phyloP scores from a whole-genome alignment of 2,888 invertebrate species.

The Synanthedon formicaeformis region DNA sequence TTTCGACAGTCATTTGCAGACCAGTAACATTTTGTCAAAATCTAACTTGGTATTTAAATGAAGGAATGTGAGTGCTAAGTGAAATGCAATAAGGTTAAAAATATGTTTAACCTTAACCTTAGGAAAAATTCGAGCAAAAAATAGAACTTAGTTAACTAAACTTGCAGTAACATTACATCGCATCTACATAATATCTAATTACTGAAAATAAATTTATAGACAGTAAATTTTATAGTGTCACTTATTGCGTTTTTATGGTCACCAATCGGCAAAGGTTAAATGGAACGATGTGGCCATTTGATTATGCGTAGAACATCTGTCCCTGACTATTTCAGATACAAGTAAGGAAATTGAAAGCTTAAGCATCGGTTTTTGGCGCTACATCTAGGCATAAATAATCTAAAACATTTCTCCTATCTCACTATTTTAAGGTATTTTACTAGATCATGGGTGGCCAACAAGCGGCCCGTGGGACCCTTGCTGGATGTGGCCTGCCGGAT shows the following conservation, averaged over 20 bases:
- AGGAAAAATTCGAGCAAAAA: too few species aligned
- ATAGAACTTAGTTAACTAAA: background rate
- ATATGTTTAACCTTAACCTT: too few species aligned
- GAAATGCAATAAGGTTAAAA: background rate
- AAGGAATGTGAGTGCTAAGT: too few species aligned
- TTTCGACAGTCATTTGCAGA: background rate
- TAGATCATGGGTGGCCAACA: too few species aligned
- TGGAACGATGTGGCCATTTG: background rate
- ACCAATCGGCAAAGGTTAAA: background rate
- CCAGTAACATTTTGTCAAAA: too few species aligned
- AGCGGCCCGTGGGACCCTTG: too few species aligned
- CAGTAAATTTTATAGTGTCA: background rate
- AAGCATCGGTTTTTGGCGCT: too few species aligned
- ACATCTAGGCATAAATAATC: too few species aligned
- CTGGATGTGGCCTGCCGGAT: too few species aligned
- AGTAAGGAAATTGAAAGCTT: background rate
- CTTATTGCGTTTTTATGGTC: background rate
- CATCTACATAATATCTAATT: background rate
- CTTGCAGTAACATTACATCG: background rate
- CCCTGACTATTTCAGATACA: background rate
- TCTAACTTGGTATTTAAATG: too few species aligned
- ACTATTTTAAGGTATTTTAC: too few species aligned
- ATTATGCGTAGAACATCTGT: background rate
- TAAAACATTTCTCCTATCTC: too few species aligned
- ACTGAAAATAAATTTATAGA: background rate